Percentiles rank a stretch among this genome's conserved stretches.
Evolutionary conservation across 1,140 invertebrate species (phyloP).

Genomic region (Acromyrmex echinatior): DNA sequence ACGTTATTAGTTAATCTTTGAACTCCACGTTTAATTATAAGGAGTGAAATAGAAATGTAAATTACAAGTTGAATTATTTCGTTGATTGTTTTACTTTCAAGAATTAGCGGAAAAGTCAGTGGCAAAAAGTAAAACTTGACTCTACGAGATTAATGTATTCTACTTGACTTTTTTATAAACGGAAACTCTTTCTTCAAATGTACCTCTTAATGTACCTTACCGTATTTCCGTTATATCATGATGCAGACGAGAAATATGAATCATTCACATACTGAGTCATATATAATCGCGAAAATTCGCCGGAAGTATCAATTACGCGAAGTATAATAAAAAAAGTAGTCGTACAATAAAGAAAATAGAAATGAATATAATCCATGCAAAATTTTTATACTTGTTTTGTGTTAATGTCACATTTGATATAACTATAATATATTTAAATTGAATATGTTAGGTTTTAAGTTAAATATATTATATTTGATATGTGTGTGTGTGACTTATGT

Average conservation of each 20-base stretch:
- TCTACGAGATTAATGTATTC: conserved; percentile 36
- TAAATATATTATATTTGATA: too few species aligned
- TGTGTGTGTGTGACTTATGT: too few species aligned
- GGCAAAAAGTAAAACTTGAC: conserved; percentile 43
- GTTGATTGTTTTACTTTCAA: conserved; percentile 19
- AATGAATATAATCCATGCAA: not conserved
- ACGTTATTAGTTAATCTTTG: not conserved
- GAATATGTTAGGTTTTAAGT: too few species aligned
- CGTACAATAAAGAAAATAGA: not conserved
- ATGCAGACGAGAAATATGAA: conserved; percentile 63
- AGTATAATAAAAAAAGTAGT: conserved; percentile 34
- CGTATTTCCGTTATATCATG: conserved; percentile 60
- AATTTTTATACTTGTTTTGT: not conserved
- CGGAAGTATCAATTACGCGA: conserved; percentile 65
- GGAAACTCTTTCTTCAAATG: conserved; percentile 64
- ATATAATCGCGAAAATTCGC: conserved; percentile 54
- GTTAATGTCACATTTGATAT: not conserved
- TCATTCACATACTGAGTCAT: conserved; percentile 60
- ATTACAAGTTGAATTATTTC: not conserved
- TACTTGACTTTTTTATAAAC: conserved; percentile 20
- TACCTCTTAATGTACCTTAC: conserved; percentile 62
- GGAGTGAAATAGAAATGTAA: not conserved
- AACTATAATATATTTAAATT: too few species aligned
- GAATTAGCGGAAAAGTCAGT: not conserved
- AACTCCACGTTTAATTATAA: not conserved